Evolutionary conservation across 2,797 vertebrate genomes (phyloP).

Genomic region (Acipenser oxyrinchus): DNA sequence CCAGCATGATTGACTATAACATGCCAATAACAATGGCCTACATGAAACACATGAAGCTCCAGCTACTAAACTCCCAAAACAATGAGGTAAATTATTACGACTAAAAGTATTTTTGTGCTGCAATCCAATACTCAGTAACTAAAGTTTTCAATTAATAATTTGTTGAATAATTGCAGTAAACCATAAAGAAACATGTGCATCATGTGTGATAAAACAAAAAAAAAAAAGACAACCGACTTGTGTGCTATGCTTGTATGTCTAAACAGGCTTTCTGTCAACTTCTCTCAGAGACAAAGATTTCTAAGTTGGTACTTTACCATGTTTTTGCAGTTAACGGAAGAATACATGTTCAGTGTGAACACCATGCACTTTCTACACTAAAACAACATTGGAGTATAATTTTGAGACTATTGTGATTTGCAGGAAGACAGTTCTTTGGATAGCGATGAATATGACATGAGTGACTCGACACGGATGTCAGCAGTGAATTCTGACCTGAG

Average conservation of each 20-base stretch:
- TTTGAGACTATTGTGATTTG: conserved; percentile 20
- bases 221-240: no score
- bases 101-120: no score
- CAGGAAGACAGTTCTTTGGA: conserved; percentile 75
- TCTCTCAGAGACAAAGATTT: no score
- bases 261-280: no score
- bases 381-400: not conserved
- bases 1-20: conserved; percentile 76
- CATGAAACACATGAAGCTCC: conserved; percentile 75
- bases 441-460: conserved; percentile 75
- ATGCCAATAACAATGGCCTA: conserved; percentile 79
- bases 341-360: not conserved
- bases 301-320: not conserved
- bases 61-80: conserved; percentile 67
- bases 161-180: no score
- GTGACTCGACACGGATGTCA: conserved; percentile 72
- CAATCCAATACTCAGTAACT: no score
- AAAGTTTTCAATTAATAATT: no score
- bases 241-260: no score
- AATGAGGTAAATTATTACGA: conserved; percentile 57
- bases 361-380: no score
- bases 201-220: no score
- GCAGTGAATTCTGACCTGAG: conserved; percentile 73
- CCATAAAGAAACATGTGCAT: no score
- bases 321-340: conserved; percentile 6